Conservation (phyloP, 2,113 vertebrate genomes). For the Calidris pugnax region DNA sequence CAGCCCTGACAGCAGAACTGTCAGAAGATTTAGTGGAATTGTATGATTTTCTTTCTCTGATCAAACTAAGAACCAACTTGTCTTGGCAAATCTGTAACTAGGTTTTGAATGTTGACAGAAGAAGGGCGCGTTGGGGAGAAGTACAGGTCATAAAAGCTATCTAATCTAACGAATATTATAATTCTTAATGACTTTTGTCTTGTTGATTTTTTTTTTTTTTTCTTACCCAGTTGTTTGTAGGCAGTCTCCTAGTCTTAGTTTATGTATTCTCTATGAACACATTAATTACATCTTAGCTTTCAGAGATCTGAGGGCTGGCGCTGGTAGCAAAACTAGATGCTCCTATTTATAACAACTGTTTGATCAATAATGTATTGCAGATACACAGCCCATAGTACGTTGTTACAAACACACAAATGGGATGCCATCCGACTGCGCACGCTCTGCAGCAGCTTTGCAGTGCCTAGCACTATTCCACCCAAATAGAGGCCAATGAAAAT, state of each 20-base stretch:
- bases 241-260: neutral
- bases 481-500: neutral
- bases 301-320: constrained; percentile 16
- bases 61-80: constrained; percentile 23
- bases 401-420: neutral
- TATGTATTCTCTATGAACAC: neutral
- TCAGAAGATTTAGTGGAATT: constrained; percentile 33
- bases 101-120: constrained; percentile 28
- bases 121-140: neutral
- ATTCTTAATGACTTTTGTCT: neutral
- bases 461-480: neutral
- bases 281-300: neutral
- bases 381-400: neutral
- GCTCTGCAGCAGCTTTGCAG: neutral
- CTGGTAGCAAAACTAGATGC: neutral
- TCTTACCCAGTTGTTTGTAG: neutral
- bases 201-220: neutral
- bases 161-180: neutral
- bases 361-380: constrained; percentile 63
- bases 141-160: neutral
- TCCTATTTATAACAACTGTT: constrained; percentile 51
- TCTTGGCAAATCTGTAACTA: constrained; percentile 28
- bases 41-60: constrained; percentile 19
- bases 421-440: neutral
- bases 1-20: constrained; percentile 34